Base-by-base conservation (phyloP, 1,140 invertebrate genomes). In the Goniozus legneri region DNA sequence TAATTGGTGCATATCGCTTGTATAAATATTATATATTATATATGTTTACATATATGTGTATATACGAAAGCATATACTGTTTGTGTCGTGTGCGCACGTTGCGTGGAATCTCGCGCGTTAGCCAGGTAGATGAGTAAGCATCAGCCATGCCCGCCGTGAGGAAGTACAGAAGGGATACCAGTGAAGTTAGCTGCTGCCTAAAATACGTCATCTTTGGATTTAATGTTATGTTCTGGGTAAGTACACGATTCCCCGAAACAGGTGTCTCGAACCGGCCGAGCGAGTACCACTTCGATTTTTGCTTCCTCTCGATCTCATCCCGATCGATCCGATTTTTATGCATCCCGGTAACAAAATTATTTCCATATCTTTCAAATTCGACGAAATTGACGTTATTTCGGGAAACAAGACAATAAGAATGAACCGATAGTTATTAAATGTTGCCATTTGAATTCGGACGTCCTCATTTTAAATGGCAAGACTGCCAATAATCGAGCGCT, bases 161-260 rank as follows among this genome's bases (percentile, higher is more conserved):
- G 62, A 90, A 89, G 77, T 87, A 88, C 76, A 78, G 88, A 69
- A 81, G 88, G 64, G 88, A 92, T 73, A 88, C 88, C 52, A 91
- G 85, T 72, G 94, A 97, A 89, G 92, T 97, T 64, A 95, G 91
- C 80, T 95, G 92, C 79, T 96, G 93, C 75, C 81, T 97, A 37
- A 97, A 97, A 79, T 97, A 97, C 79, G 83, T 96, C 69, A 95
- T 97, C 61, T 97, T 97, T 78, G 87, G 89, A 70, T 95, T 95
- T 77, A 98, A 98, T 82, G 93, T 97, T 52, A 79, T 97, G 59
- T 96, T 97, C 80, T 97, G 94, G 92, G 91, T 95, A 76, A 86
- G 86, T 81, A 43, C 14, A 34, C 7, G 20, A 16, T n/a, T 20
- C 15, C 38, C 14, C 38, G 40, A 27, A 15, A 20, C 30, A 12